Percentiles rank a stretch among this genome's conserved stretches.
These are phyloP conservation scores for Petromus typicus DNA, from an alignment of 2,113 vertebrate genomes.

Conservation along the genomic window DNA sequence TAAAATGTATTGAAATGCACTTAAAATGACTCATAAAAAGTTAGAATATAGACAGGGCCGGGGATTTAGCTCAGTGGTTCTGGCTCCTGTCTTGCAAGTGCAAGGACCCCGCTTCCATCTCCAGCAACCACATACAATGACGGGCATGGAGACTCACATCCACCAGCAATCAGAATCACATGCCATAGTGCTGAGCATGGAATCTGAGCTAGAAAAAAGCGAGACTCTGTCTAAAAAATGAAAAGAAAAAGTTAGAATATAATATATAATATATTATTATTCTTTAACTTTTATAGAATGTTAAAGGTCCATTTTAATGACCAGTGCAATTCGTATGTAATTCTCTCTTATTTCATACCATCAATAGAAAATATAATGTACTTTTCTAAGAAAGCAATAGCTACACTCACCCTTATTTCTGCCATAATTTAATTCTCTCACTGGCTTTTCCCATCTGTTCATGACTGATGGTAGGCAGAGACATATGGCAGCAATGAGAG, in stretches of 20 bases:
- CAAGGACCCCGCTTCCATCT: too few relatives aligned
- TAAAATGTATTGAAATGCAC: slow-evolving; percentile 23
- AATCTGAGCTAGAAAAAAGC: too few relatives aligned
- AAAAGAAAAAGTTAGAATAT: neutral
- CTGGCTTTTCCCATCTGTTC: slow-evolving; percentile 41
- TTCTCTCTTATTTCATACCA: slow-evolving; percentile 47
- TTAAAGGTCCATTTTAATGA: neutral
- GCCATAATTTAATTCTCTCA: slow-evolving; percentile 72
- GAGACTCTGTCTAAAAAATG: too few relatives aligned
- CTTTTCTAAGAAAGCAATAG: slow-evolving; percentile 56
- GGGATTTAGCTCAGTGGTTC: too few relatives aligned
- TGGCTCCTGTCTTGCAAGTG: too few relatives aligned
- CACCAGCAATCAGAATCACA: too few relatives aligned
- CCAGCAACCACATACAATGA: too few relatives aligned
- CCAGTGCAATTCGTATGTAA: neutral
- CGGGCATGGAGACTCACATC: too few relatives aligned
- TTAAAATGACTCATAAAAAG: neutral
- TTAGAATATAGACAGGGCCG: too few relatives aligned
- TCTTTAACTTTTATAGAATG: slow-evolving; percentile 43
- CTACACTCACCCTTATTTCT: slow-evolving; percentile 62
- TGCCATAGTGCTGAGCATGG: too few relatives aligned
- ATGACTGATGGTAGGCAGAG: slow-evolving; percentile 38
- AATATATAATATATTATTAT: neutral
- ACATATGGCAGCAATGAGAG: slow-evolving; percentile 53
- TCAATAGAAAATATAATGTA: slow-evolving; percentile 30